Base-by-base conservation (phyloP, 1,140 invertebrate genomes). In the Platyura marginata region DNA sequence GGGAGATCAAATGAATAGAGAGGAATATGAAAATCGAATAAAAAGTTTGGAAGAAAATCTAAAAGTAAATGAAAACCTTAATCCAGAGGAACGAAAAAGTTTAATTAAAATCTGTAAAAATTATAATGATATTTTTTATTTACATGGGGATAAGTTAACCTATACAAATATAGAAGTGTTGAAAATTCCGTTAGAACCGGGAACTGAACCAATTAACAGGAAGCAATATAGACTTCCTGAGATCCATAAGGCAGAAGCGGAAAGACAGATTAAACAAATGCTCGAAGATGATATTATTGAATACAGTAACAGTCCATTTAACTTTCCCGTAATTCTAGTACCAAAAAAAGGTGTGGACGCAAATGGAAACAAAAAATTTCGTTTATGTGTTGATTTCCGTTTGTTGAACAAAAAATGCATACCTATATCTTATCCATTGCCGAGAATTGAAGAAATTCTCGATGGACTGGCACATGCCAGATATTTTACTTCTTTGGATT, bases 361-460 rank as follows among this genome's bases (percentile, higher is more conserved):
- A 0, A 21, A 43, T 11, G 48, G 48, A 6, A 41, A 48, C 2
- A 22, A 52, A 18, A 23, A 49, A 8, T 41, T 40, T 8, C 45
- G 66, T 6, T 51, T 61, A 4, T 52, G 51, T 25, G 47, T 59
- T 8, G 53, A 60, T 44, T 59, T 49, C 41, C 21, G 55, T 16
- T 45, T 44, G 39, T 38, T 61, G 0, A 62, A 61, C 37, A 35
- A 46, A 36, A 41, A 51, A 23, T 70, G 62, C 0, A 53, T 48
- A 23, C 37, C 48, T 38, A 62, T 69, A 43, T 44, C n/a, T n/a
- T n/a, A n/a, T n/a, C n/a, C n/a, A n/a, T n/a, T n/a, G n/a, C n/a
- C n/a, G n/a, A n/a, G n/a, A n/a, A n/a, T n/a, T n/a, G n/a, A n/a
- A n/a, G n/a, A n/a, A n/a, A n/a, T n/a, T n/a, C n/a, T n/a, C n/a